Percentiles rank a stretch among this genome's conserved stretches.
These are phyloP conservation scores for Drosophila ogumai DNA, from an alignment of 1,140 invertebrate genomes.

Conservation along the genomic window DNA sequence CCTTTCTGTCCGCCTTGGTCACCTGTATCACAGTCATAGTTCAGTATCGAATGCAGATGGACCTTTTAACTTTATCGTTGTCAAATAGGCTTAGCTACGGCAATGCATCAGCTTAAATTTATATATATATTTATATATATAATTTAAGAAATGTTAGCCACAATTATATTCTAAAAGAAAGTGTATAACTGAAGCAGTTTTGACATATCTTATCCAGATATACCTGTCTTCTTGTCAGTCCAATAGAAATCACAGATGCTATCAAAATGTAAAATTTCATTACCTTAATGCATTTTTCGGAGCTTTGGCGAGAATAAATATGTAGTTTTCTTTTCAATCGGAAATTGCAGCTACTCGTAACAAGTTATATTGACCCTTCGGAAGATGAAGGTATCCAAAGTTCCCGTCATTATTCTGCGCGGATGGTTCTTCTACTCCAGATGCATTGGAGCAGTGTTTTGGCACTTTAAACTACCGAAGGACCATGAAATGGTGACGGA, in stretches of 20 bases:
- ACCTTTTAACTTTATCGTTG: background rate
- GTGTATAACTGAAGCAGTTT: background rate
- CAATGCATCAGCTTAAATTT: background rate
- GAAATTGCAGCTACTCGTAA: background rate
- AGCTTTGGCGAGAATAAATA: too few relatives aligned
- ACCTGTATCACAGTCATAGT: conserved; percentile 50
- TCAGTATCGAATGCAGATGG: conserved; percentile 37
- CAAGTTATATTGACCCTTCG: background rate
- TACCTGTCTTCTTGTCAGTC: background rate
- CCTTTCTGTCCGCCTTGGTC: conserved; percentile 46
- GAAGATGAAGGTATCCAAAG: background rate
- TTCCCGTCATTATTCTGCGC: background rate
- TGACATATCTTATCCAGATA: background rate
- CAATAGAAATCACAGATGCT: background rate
- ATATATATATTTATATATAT: too few relatives aligned
- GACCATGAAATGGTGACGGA: background rate
- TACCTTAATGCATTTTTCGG: background rate
- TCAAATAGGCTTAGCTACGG: background rate
- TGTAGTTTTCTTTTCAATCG: background rate
- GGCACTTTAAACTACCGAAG: background rate
- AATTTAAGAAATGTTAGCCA: too few relatives aligned
- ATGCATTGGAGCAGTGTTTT: conserved; percentile 12
- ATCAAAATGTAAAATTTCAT: background rate
- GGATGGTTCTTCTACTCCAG: background rate
- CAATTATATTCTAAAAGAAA: background rate